Base-by-base conservation (phyloP, 2,888 invertebrate genomes). In the Pristionchus exspectatus region DNA sequence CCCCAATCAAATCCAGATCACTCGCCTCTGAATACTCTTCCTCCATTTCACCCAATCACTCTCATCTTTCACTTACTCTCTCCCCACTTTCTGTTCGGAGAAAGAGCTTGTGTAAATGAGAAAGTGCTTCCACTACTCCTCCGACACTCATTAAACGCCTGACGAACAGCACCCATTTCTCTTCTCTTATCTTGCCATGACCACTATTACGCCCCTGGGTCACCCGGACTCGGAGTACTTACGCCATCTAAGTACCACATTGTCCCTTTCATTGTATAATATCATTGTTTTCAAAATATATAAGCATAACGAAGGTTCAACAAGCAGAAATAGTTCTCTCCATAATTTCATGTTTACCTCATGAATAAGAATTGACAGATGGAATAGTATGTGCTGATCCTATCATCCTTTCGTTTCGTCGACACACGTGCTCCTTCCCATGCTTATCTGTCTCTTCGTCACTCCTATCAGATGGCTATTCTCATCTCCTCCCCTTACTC, bases 1-100 rank as follows among this genome's bases (percentile, higher is more conserved):
- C 84, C 84, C 84, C 84, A 85, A 85, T 85, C 84, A 85, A 59
- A 85, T 85, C 33, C 84, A 85, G 33, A 85, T 85, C 84, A 85
- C 84, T 24, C 84, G 84, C 21, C 84, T 85, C 50, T 85, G 38
- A 85, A 18, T 10, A 44, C 74, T 38, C 72, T 27, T 14, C 74
- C 33, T 33, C 77, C 74, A 7, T 18, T 44, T 21, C 38, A 5
- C 44, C 77, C 38, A 77, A 50, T 44, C 24, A 77, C 69, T 18
- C 59, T 50, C 44, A 50, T 50, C 44, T 50, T 50, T 50, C 63
- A 21, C 21, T 63, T 63, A 63, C 63, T n/a, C 69, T 69, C 30
- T n/a, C 69, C 69, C 2, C n/a, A 21, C 16, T 56, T 21, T 56
- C 56, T 56, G 18, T 3, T 56, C 18, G 56, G 56, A 16, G 44